Percentiles rank a stretch among this genome's conserved stretches.
Evolutionary conservation across 2,113 vertebrate genomes (phyloP).

Genomic region (Chrysemys picta): DNA sequence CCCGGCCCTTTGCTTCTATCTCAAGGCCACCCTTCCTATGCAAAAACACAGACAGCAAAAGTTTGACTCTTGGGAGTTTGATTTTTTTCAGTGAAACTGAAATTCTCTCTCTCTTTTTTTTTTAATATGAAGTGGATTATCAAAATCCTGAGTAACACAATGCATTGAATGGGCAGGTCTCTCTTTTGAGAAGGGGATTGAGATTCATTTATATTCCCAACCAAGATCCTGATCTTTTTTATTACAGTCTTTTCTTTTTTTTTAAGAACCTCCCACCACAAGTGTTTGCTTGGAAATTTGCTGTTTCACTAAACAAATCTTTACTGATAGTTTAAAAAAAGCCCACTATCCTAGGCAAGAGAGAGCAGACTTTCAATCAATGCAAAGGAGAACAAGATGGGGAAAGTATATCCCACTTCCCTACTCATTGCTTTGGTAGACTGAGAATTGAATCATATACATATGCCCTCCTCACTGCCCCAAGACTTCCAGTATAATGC

Average conservation of each 20-base stretch:
- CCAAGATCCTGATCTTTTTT: not conserved
- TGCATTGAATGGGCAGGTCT: not conserved
- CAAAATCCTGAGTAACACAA: not conserved
- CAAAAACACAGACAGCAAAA: slow-evolving; percentile 35
- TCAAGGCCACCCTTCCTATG: slow-evolving; percentile 16
- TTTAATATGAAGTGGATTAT: not conserved
- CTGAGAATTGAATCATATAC: not conserved
- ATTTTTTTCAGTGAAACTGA: slow-evolving; percentile 35
- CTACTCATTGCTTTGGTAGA: not conserved
- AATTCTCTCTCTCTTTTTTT: not conserved
- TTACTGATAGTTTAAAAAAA: not conserved
- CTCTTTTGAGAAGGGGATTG: not conserved
- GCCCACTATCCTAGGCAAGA: not conserved
- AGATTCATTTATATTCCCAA: not conserved
- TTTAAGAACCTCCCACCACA: not conserved
- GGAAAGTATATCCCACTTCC: not conserved
- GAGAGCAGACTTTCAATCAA: not conserved
- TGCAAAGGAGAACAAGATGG: not conserved
- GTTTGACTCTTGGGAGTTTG: slow-evolving; percentile 21
- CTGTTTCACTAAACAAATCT: not conserved
- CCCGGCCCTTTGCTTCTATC: not conserved
- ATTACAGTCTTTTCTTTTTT: not conserved
- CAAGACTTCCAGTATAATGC: not conserved
- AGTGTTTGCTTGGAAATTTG: not conserved
- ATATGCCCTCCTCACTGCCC: not conserved